Evolutionary conservation across 2,888 invertebrate genomes (phyloP).

Genomic region (Caenorhabditis angaria): DNA sequence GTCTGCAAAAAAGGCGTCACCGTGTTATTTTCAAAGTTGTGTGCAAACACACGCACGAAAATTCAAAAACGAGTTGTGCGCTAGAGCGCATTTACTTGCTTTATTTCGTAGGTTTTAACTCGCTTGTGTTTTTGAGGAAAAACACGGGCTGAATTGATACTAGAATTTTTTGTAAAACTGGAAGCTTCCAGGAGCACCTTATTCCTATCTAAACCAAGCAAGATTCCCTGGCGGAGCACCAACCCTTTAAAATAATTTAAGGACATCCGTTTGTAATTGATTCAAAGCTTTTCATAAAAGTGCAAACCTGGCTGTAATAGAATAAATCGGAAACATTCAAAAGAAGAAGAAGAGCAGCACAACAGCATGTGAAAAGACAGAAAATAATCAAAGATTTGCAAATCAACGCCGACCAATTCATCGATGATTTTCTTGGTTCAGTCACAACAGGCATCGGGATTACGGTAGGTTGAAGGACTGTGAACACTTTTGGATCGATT

Average conservation of each 20-base stretch:
- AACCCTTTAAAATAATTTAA: not conserved
- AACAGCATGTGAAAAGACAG: slow-evolving; percentile 26
- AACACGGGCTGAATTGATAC: too few relatives aligned
- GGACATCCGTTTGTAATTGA: not conserved
- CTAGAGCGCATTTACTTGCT: too few relatives aligned
- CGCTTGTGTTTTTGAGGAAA: too few relatives aligned
- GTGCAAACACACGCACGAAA: too few relatives aligned
- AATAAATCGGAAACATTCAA: slow-evolving; percentile 25
- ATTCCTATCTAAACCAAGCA: too few relatives aligned
- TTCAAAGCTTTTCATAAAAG: not conserved
- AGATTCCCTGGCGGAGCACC: not conserved
- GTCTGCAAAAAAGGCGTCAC: too few relatives aligned
- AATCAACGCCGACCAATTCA: not conserved
- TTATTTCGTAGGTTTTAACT: too few relatives aligned
- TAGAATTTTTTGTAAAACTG: too few relatives aligned
- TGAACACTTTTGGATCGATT: slow-evolving; percentile 54
- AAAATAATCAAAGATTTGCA: slow-evolving; percentile 20
- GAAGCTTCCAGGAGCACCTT: too few relatives aligned
- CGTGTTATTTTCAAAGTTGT: too few relatives aligned
- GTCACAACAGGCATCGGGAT: slow-evolving; percentile 39
- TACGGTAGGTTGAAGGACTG: slow-evolving; percentile 51
- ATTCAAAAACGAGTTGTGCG: too few relatives aligned
- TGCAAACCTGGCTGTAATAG: not conserved
- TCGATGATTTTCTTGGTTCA: not conserved
- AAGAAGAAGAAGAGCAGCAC: slow-evolving; percentile 20